Evolutionary conservation across 2,113 vertebrate species (phyloP), one percentile per base, ranked within the genome.

Genomic region (Siniperca knerii): DNA sequence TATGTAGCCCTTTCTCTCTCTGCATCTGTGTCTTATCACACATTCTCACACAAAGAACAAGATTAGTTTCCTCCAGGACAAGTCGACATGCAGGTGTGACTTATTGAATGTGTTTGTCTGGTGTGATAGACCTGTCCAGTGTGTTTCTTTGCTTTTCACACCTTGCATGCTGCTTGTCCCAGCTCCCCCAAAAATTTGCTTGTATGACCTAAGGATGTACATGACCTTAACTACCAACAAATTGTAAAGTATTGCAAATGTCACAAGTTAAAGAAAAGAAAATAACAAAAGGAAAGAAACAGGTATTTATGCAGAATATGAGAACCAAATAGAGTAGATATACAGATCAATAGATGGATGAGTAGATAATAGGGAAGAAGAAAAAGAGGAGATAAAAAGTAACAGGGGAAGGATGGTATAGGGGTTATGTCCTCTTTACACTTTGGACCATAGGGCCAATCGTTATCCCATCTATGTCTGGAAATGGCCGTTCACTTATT

Each of bases 291-390:
- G 50, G 15, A 73, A 68, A 44, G 42, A 29, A 44, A 62, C 50
- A 87, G 16, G 18, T 6, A 46, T 48, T 29, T 11, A 62, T 21
- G 46, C 13, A 75, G 58, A 84, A 77, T 23, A 29, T 67, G 18
- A 85, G 77, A 86, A 50, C 0, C n/a, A 37, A 81, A 76, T 16
- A 70, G 46, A 78, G 10, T 60, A 23, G 15, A 76, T 11, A 42
- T 52, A 83, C 29, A 20, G 66, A 92, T 90, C 90, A 90, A 90
- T 91, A 91, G 72, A 84, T 73, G 60, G 68, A 87, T 62, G 76
- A 88, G 70, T 67, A 61, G 70, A 71, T 89, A 61, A 78, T 37
- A n/a, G 16, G 12, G 13, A 21, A 75, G 46, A 82, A 61, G 60
- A 75, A 58, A 76, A 54, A 64, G 52, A 42, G 50, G 33, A 71